A percentile compares a stretch with the other conserved stretches of the same genome.
phyloP scores from a whole-genome alignment of 2,888 invertebrate species.

The Blomia tropicalis region DNA sequence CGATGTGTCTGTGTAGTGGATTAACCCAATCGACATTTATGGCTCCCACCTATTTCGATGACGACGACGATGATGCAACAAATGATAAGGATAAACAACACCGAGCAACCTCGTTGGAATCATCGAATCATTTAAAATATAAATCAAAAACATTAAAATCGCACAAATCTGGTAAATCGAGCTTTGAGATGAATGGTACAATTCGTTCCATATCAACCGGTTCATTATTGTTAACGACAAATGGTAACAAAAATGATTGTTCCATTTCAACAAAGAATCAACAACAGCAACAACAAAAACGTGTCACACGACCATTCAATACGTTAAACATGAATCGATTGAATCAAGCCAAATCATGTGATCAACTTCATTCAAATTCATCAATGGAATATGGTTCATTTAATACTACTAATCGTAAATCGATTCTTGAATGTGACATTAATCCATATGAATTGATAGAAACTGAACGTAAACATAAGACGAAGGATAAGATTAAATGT shows the following conservation, averaged over 20 bases:
- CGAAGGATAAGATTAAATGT: background rate
- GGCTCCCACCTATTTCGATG: conserved; percentile 1
- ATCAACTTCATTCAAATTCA: background rate
- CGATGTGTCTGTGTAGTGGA: conserved; percentile 1
- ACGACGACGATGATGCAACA: background rate
- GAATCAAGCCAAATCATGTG: conserved; percentile 8
- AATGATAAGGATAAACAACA: background rate
- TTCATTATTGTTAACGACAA: background rate
- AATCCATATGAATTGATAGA: conserved; percentile 25
- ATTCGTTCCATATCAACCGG: background rate
- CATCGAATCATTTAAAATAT: background rate
- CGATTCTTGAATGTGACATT: conserved; percentile 31
- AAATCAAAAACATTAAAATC: background rate
- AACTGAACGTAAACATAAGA: background rate
- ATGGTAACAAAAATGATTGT: background rate
- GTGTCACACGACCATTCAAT: background rate
- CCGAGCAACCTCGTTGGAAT: background rate
- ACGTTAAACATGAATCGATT: conserved; percentile 1
- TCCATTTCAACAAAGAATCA: background rate
- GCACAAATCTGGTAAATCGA: background rate
- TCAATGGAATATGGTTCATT: no score
- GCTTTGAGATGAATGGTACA: background rate
- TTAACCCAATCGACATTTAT: conserved; percentile 8
- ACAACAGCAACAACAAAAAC: background rate
- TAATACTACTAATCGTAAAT: conserved; percentile 26